Evolutionary conservation across 2,888 invertebrate species (phyloP).

Genomic region (Brachynemurus nebulosus): DNA sequence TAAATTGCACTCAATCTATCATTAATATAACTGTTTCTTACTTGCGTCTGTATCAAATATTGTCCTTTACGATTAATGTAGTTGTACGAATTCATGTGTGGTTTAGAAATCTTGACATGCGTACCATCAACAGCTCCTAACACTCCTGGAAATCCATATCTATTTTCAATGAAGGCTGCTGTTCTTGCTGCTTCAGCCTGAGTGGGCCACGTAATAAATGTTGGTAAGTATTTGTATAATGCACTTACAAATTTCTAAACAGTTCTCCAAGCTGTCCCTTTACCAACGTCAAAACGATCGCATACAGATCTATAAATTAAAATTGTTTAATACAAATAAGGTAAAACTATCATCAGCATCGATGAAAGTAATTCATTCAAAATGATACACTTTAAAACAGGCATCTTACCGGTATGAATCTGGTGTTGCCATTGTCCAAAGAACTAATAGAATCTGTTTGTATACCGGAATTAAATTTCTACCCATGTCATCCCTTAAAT

Average conservation of each 20-base stretch:
- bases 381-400: background rate
- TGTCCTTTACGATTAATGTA: constrained; percentile 11
- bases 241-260: no score
- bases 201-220: constrained; percentile 18
- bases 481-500: constrained; percentile 7
- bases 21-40: no score
- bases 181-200: constrained; percentile 9
- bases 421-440: constrained; percentile 14
- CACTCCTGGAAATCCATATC: constrained; percentile 10
- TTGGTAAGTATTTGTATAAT: no score
- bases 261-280: constrained; percentile 16
- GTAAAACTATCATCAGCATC: no score
- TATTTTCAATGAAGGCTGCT: background rate
- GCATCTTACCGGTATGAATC: constrained; percentile 14
- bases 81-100: background rate
- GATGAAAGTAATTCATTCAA: background rate
- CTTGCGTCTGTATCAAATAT: constrained; percentile 10
- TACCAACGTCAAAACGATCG: constrained; percentile 17
- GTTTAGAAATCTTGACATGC: constrained; percentile 9
- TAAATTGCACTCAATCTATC: no score
- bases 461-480: constrained; percentile 10
- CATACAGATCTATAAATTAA: constrained; percentile 17
- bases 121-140: constrained; percentile 13
- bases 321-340: no score
- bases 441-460: constrained; percentile 13